Percentiles rank a stretch among this genome's conserved stretches.
phyloP scores from a whole-genome alignment of 2,888 invertebrate species.

The Macropis europaea region DNA sequence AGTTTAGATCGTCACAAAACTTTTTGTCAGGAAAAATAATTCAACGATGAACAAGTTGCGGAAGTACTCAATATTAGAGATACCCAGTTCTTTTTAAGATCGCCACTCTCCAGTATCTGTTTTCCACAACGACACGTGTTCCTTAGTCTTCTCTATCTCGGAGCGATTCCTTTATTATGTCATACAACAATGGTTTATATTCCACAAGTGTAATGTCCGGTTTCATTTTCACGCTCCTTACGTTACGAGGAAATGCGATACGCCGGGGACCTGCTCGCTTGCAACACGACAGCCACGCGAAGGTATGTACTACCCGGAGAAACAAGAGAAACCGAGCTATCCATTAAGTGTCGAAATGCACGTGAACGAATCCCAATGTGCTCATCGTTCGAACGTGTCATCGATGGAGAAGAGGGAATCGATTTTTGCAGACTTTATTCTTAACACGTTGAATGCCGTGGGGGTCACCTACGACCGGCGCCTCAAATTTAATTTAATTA shows the following conservation, averaged over 20 bases:
- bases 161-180: constrained; percentile 22
- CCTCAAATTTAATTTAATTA: too few relatives aligned
- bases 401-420: background rate
- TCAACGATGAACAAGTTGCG: too few relatives aligned
- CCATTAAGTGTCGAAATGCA: constrained; percentile 15
- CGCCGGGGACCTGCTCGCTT: constrained; percentile 4
- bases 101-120: too few relatives aligned
- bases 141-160: background rate
- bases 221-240: constrained; percentile 53
- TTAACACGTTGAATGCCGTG: too few relatives aligned
- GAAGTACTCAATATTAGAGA: too few relatives aligned
- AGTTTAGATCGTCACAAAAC: too few relatives aligned
- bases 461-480: too few relatives aligned
- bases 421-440: too few relatives aligned
- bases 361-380: constrained; percentile 3
- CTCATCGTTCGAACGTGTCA: background rate
- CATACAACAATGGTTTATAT: constrained; percentile 39
- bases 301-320: constrained; percentile 17
- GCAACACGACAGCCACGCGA: constrained; percentile 9
- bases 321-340: constrained; percentile 33
- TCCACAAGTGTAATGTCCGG: constrained; percentile 39
- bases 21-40: too few relatives aligned
- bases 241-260: constrained; percentile 50
- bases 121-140: background rate
- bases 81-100: too few relatives aligned